Evolutionary conservation across 2,113 vertebrate genomes (phyloP).

Genomic region (Progne subis): DNA sequence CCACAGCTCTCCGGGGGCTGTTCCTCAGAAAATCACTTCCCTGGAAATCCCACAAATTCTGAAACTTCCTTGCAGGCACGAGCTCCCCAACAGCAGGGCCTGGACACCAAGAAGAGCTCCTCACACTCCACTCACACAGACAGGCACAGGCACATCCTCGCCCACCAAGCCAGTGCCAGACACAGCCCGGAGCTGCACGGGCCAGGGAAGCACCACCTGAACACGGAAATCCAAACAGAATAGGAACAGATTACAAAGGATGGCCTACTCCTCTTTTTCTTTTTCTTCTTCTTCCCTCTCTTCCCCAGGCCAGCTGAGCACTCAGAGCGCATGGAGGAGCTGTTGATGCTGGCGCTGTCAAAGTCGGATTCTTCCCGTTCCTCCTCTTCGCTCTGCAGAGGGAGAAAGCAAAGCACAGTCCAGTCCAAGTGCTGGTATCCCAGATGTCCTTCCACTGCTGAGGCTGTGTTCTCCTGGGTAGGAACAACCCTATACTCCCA

Average conservation of each 20-base stretch:
- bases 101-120: not conserved
- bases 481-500: not conserved
- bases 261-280: constrained; percentile 92
- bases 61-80: not conserved
- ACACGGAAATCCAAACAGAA: not conserved
- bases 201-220: not conserved
- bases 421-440: not conserved
- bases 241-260: not conserved
- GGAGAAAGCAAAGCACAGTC: not conserved
- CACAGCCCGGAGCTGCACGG: not conserved
- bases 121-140: not conserved
- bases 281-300: constrained; percentile 85
- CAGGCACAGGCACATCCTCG: not conserved
- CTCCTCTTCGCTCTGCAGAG: constrained; percentile 91
- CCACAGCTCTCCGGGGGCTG: not conserved
- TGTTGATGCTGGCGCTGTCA: constrained; percentile 95
- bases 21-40: not conserved
- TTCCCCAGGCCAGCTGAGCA: constrained; percentile 85
- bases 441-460: not conserved
- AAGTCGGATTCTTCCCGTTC: constrained; percentile 94
- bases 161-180: not conserved
- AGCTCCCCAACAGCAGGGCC: not conserved
- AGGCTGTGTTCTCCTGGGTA: not conserved
- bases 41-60: not conserved
- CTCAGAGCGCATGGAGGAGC: constrained; percentile 90